phyloP scores from a whole-genome alignment of 2,113 vertebrate species.

The Nothocercus julius region DNA sequence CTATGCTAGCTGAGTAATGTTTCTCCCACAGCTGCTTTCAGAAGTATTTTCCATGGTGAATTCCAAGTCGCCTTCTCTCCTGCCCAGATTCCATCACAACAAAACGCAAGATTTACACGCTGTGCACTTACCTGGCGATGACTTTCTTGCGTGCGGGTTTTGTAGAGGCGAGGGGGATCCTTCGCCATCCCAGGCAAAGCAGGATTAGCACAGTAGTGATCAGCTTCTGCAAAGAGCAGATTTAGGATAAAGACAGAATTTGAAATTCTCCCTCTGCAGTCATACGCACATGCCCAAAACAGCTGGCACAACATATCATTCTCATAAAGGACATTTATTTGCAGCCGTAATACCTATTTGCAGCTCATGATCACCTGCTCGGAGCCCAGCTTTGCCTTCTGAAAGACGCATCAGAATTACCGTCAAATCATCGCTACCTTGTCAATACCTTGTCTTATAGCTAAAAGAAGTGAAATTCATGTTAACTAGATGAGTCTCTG shows the following conservation, averaged over 20 bases:
- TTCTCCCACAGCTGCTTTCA: conserved; percentile 19
- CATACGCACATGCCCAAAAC: not conserved
- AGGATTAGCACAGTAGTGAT: not conserved
- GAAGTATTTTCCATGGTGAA: conserved; percentile 31
- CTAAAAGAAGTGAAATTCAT: not conserved
- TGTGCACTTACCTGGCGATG: not conserved
- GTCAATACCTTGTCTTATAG: not conserved
- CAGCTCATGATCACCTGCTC: not conserved
- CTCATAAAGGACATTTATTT: not conserved
- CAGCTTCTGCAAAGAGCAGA: not conserved
- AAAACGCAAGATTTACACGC: not conserved
- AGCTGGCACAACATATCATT: not conserved
- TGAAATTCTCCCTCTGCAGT: not conserved
- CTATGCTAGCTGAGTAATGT: conserved; percentile 1
- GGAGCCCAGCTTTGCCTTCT: not conserved
- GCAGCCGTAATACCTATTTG: too few species aligned
- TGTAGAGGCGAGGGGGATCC: rapidly evolving
- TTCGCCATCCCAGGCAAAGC: not conserved
- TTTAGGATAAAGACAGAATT: not conserved
- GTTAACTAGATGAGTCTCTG: not conserved
- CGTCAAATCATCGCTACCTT: not conserved
- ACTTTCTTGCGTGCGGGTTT: not conserved
- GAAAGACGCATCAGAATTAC: not conserved
- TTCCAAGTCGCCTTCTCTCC: conserved; percentile 40
- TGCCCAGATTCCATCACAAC: conserved; percentile 62